Base-by-base conservation (phyloP, 1,140 invertebrate species). In the Melanaphis sacchari region DNA sequence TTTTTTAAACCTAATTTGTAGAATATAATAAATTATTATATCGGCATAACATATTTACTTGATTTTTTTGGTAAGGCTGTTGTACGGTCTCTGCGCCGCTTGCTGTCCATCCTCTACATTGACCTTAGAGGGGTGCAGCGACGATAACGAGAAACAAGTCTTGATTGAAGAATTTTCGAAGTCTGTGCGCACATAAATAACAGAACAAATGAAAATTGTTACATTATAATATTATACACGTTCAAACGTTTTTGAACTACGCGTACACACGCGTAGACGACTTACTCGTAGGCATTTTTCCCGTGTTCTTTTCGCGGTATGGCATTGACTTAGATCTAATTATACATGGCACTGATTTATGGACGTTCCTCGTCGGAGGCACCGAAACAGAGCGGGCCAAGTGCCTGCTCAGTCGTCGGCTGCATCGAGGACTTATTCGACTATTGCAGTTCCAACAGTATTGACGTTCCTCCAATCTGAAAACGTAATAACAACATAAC, bases 61-160 rank as follows among this genome's bases (percentile, higher is more conserved):
- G 40, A 92, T 40, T 93, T 94, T 94, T 87, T 94, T 91, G 38
- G 90, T 94, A 1, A 94, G 59, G 38, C 93, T 94, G 84, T 94
- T 93, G 36, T 94, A 94, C 11, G 93, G 81, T 92, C 93, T 49
- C 54, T 93, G 94, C 92, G 95, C 95, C 94, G 95, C 95, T 94
- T 96, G 96, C 94, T 96, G 95, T 93, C 95, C 95, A 94, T 95
- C 95, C 94, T 96, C 96, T 95, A 95, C 95, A 95, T 95, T 95
- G 40, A 94, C 94, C 94, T 95, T 95, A 95, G 95, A 95, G 95
- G 95, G 95, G 94, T 96, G 96, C 94, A 96, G 95, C 95, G 96
- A 96, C 94, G 96, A 95, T 94, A 96, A 95, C 52, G 96, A 96
- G 94, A 96, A 96, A 94, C 95, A 96, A 95, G 95, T 96, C 94